These are phyloP conservation scores for Nematopogon swammerdamellus DNA, from an alignment of 2,888 invertebrate species.

Conservation along the genomic window DNA sequence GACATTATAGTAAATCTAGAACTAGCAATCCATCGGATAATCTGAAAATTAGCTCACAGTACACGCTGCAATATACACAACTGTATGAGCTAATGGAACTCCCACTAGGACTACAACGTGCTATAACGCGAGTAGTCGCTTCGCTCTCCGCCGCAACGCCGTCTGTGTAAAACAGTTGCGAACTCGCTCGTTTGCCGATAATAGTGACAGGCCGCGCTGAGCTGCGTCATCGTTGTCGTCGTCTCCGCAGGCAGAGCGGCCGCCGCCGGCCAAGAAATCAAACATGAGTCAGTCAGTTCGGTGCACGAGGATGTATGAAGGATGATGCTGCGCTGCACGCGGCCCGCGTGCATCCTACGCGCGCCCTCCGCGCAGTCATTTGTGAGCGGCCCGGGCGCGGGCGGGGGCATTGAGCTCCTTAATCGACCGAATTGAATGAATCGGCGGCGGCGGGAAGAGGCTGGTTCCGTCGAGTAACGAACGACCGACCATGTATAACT, in stretches of 20 bases:
- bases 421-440: conserved; percentile 37
- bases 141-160: not conserved
- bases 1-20: no score
- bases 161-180: not conserved
- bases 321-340: not conserved
- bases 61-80: no score
- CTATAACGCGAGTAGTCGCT: no score
- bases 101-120: no score
- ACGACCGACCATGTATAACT: no score
- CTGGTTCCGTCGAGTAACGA: not conserved
- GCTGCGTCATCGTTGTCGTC: no score
- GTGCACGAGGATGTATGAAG: not conserved
- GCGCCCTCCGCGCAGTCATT: no score
- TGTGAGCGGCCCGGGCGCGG: no score
- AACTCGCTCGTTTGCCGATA: no score
- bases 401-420: conserved; percentile 29
- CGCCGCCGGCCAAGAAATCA: not conserved
- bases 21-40: no score
- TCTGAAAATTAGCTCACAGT: no score
- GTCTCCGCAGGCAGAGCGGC: not conserved
- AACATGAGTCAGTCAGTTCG: not conserved
- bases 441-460: conserved; percentile 12
- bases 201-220: not conserved
- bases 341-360: not conserved
- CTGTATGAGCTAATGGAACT: no score